Conservation (phyloP, 37 sponge, comb jelly and placozoan species). For the Cliona cf. orientalis region DNA sequence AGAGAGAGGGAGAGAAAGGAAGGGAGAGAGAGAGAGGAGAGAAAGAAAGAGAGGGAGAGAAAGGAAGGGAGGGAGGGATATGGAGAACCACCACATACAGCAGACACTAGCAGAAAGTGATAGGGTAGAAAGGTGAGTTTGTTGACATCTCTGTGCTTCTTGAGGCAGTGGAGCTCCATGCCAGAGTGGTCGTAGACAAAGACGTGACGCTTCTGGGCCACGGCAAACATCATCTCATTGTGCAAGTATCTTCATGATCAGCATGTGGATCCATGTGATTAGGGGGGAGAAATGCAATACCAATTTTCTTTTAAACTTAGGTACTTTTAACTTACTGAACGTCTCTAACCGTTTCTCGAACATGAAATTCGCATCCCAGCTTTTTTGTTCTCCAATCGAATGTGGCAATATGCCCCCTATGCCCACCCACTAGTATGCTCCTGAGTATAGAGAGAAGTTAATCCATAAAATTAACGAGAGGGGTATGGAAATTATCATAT, state of each 20-base stretch:
- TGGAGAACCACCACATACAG: conserved; percentile 46
- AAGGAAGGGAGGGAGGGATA: not conserved
- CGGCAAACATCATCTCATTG: conserved; percentile 96
- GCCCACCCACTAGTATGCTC: conserved; percentile 88
- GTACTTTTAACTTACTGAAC: conserved; percentile 66
- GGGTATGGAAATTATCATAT: not conserved
- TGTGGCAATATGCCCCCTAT: conserved; percentile 92
- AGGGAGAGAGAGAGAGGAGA: not conserved
- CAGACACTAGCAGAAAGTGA: conserved; percentile 97
- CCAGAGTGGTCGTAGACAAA: conserved; percentile 96
- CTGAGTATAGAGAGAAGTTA: conserved; percentile 47
- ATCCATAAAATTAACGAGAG: too few relatives aligned
- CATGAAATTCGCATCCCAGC: conserved; percentile 94
- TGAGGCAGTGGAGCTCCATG: conserved; percentile 92
- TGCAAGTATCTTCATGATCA: conserved; percentile 95
- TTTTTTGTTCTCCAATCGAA: conserved; percentile 89
- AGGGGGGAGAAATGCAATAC: not conserved
- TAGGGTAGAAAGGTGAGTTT: conserved; percentile 92
- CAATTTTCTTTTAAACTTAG: not conserved
- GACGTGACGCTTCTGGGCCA: conserved; percentile 95
- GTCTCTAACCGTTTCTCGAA: conserved; percentile 87
- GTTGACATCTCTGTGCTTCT: conserved; percentile 75
- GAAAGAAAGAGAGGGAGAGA: not conserved
- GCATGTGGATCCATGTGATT: too few relatives aligned
- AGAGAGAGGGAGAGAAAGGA: not conserved